Conservation (phyloP, 2,797 vertebrate genomes). For the Rhyacichthys aspro region DNA sequence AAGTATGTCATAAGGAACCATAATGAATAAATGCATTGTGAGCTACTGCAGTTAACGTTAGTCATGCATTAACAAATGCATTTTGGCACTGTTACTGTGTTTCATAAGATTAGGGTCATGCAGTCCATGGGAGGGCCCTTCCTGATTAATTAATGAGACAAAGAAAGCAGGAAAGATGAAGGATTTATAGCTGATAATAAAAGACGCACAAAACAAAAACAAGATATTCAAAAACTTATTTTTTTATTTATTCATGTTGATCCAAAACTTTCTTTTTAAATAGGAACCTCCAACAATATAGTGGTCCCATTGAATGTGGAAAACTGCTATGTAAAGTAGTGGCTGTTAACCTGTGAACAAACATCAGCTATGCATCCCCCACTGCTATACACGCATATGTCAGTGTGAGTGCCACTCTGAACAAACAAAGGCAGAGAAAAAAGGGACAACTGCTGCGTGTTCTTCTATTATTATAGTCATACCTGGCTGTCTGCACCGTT, state of each 20-base stretch:
- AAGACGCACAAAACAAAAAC: not conserved
- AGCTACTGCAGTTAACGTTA: constrained; percentile 3
- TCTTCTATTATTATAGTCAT: constrained; percentile 51
- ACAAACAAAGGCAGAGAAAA: constrained; percentile 39
- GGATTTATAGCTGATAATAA: not conserved
- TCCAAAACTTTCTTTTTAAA: not conserved
- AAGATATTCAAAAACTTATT: not conserved
- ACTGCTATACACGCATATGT: constrained; percentile 5
- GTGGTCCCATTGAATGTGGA: not conserved
- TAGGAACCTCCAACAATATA: not conserved
- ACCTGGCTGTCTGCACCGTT: constrained; percentile 50
- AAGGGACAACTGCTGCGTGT: constrained; percentile 28
- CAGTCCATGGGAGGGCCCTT: constrained; percentile 28
- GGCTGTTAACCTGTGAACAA: constrained; percentile 16
- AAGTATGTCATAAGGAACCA: constrained; percentile 7
- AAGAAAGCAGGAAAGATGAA: constrained; percentile 15
- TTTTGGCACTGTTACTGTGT: constrained; percentile 11
- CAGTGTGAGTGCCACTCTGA: constrained; percentile 18
- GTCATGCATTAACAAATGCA: not conserved
- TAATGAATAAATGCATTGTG: not conserved
- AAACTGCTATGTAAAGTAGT: constrained; percentile 1
- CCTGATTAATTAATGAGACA: constrained; percentile 27
- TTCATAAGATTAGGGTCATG: constrained; percentile 22
- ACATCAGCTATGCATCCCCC: constrained; percentile 1
- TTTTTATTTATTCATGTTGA: too few relatives aligned